Evolutionary conservation across 1,140 invertebrate genomes (phyloP), one percentile per base, ranked within the genome.

Genomic region (Parasteatoda tepidariorum): DNA sequence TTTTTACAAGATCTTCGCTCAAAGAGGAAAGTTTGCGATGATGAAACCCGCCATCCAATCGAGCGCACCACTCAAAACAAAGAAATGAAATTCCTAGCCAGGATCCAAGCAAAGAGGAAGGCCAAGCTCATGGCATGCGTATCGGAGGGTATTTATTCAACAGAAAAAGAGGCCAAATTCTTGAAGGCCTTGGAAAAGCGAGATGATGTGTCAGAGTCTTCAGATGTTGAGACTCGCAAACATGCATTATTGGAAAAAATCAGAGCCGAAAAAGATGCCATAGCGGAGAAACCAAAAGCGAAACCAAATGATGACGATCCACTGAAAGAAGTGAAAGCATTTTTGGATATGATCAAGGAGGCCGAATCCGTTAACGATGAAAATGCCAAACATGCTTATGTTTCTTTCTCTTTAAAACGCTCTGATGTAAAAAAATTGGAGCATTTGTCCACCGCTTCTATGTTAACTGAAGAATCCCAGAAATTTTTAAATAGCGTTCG

Each of bases 111-210:
- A 13, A 57, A 79, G 24, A 22, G 76, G 22, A 79, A 68, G n/a
- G 62, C 76, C 7, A 79, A 79, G 28, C 59, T 79, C 28, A 68
- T 79, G 76, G 48, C 76, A 4, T 79, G 76, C 30, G 31, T 67
- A 15, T 68, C 62, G 2, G 34, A 30, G 15, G 59, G 55, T 11
- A 30, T 31, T 18, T 48, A 66, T 15, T 33, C 38, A 13, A 22
- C 41, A 4, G 48, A 68, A 48, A 79, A 79, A n/a, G 64, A 67
- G 38, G 76, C 76, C 18, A 79, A 38, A 48, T 31, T 79, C 15
- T 41, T 79, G 28, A 68, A 79, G 38, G 76, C 66, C n/a, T 30
- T 79, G 6, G 59, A 68, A 57, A 76, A 30, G 26, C 59, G 55
- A 30, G 24, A 13, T 13, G 30, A 26, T 24, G 38, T 48, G 38